Conservation (phyloP, 2,113 vertebrate species). For the Oostethus manadensis region DNA sequence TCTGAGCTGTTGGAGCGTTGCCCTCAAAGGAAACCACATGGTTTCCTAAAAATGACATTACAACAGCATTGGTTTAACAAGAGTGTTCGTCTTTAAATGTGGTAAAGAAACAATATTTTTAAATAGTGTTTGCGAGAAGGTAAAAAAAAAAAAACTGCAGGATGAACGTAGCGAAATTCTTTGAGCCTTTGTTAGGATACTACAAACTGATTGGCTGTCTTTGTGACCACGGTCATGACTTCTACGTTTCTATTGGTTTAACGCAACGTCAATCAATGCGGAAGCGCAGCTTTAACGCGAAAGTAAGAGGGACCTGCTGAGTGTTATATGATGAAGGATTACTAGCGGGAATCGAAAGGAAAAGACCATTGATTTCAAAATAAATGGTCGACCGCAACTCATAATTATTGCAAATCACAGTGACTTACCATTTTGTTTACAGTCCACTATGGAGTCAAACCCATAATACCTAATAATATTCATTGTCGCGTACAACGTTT, state of each 20-base stretch:
- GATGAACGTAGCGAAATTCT: not conserved
- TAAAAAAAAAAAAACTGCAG: not conserved
- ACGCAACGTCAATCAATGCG: slow-evolving; percentile 7
- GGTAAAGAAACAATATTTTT: not conserved
- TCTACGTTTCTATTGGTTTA: slow-evolving; percentile 37
- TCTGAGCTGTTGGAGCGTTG: not conserved
- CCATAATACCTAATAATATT: too few species aligned
- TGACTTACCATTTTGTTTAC: not conserved
- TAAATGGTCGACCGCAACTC: slow-evolving; percentile 4
- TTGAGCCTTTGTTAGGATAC: slow-evolving; percentile 35
- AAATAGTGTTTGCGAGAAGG: not conserved
- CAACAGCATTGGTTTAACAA: not conserved
- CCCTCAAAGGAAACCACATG: not conserved
- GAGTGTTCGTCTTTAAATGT: too few species aligned
- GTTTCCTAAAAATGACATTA: not conserved
- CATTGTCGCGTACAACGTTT: too few species aligned
- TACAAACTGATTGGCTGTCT: slow-evolving; percentile 27
- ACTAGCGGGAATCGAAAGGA: fast-evolving
- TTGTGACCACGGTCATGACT: fast-evolving
- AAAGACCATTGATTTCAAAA: not conserved
- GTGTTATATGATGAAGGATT: slow-evolving; percentile 15
- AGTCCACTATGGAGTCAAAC: not conserved
- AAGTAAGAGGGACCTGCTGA: slow-evolving; percentile 22
- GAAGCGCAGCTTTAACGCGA: slow-evolving; percentile 12
- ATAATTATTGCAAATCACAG: not conserved